Base-by-base conservation (phyloP, 1,140 invertebrate genomes). In the Palaemon carinicauda region DNA sequence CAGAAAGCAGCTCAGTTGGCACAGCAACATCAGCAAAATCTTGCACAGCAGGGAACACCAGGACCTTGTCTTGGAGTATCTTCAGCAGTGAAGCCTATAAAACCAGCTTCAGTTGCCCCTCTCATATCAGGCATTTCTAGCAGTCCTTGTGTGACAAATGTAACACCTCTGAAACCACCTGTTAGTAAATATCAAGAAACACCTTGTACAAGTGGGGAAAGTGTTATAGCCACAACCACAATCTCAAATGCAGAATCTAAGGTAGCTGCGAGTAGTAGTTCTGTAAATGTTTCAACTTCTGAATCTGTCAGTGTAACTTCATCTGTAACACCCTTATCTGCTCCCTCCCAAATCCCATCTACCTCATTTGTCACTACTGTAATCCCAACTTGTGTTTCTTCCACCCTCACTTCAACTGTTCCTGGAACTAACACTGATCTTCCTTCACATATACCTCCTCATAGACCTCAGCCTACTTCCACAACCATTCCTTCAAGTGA, bases 1-100 rank as follows among this genome's bases (percentile, higher is more conserved):
- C 89, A 89, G 33, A 82, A 89, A 65, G 89, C 89, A 41, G 89
- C 89, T 50, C 89, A 89, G 54, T 51, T 89, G 27, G 89, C 89
- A 0, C 89, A 89, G 73, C 89, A 89, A 31, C 86, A 89, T 51
- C 88, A 89, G 31, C 81, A 89, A 65, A 88, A 85, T 21, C 69
- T 85, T 41, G 41, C 41, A 17, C 81, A 88, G 27, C 85, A 89
- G 31, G 78, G 80, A 50, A 51, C 56, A 19, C n/a, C 73, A 19
- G 54, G 78, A 21, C 69, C 71, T 51, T 24, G 56, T 1, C 33
- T 74, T 50, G 71, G 27, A 15, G 53, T 54, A 12, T 73, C 87
- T 14, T 69, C 89, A 29, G 89, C 80, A 21, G 88, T 85, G 24
- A 87, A 89, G 60, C 86, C 88, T 15, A 85, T 89, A 19, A 86